A percentile compares a stretch with the other conserved stretches of the same genome.
phyloP scores from a whole-genome alignment of 2,113 vertebrate genomes.

The Thamnaconus septentrionalis region DNA sequence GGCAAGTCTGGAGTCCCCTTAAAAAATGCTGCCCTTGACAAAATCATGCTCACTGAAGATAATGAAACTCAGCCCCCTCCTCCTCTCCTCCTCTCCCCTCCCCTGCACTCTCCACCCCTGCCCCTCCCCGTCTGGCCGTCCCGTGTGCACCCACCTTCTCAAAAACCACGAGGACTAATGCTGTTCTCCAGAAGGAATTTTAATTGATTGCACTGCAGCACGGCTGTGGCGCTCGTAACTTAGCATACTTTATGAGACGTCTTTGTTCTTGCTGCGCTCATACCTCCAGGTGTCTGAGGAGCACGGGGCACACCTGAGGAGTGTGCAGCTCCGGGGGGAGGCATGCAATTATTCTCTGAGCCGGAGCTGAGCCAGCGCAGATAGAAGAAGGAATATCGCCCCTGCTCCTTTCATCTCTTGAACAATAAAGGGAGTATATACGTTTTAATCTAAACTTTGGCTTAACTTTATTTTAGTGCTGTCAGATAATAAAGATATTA shows the following conservation, averaged over 20 bases:
- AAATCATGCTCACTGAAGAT: constrained; percentile 56
- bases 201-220: constrained; percentile 44
- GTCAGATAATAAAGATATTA: no score
- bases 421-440: no score
- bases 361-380: background rate
- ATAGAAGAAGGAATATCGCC: background rate
- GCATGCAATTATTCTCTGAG: constrained; percentile 24
- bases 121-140: no score
- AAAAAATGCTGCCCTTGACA: constrained; percentile 47
- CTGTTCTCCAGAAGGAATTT: constrained; percentile 20
- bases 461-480: no score
- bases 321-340: constrained; percentile 11
- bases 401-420: background rate
- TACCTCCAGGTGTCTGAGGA: constrained; percentile 27
- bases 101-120: no score
- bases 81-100: no score
- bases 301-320: constrained; percentile 39
- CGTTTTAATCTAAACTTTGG: no score
- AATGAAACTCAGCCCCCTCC: constrained; percentile 57
- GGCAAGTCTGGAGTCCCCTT: no score
- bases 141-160: constrained; percentile 26
- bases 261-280: constrained; percentile 32
- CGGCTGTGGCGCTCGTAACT: constrained; percentile 35
- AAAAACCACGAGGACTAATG: constrained; percentile 30
- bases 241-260: constrained; percentile 44